Evolutionary conservation across 2,797 vertebrate genomes (phyloP).

Genomic region (Dendrocincla fuliginosa): DNA sequence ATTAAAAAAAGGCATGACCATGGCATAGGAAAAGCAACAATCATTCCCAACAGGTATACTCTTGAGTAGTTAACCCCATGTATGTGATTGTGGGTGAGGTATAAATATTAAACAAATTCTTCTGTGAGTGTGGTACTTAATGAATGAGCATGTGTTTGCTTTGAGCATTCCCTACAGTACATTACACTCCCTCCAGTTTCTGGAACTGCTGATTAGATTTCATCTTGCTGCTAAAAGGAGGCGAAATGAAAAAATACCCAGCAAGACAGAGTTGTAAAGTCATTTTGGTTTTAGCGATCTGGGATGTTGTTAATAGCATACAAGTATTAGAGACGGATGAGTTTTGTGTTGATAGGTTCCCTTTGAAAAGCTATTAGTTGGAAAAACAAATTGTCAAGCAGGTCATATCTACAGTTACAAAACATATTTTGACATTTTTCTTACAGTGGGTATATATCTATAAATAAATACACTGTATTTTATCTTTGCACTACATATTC

Average conservation of each 20-base stretch:
- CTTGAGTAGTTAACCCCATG: neutral
- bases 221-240: neutral
- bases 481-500: neutral
- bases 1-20: neutral
- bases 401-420: slow-evolving; percentile 7
- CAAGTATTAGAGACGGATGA: neutral
- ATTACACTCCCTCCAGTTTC: neutral
- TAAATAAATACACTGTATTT: neutral
- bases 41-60: neutral
- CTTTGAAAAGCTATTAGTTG: slow-evolving; percentile 43
- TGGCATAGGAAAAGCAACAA: neutral
- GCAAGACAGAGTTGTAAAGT: neutral
- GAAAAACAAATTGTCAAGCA: slow-evolving; percentile 37
- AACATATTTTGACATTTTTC: slow-evolving; percentile 34
- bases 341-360: slow-evolving; percentile 23
- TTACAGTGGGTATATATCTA: neutral
- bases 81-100: neutral
- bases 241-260: neutral
- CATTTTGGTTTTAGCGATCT: slow-evolving; percentile 3
- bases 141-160: neutral
- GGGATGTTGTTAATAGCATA: neutral
- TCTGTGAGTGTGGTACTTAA: neutral
- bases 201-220: slow-evolving; percentile 13
- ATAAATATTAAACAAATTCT: neutral
- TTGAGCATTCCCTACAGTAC: neutral